Base-by-base conservation (phyloP, 2,888 invertebrate genomes). In the Drosophila greeni region DNA sequence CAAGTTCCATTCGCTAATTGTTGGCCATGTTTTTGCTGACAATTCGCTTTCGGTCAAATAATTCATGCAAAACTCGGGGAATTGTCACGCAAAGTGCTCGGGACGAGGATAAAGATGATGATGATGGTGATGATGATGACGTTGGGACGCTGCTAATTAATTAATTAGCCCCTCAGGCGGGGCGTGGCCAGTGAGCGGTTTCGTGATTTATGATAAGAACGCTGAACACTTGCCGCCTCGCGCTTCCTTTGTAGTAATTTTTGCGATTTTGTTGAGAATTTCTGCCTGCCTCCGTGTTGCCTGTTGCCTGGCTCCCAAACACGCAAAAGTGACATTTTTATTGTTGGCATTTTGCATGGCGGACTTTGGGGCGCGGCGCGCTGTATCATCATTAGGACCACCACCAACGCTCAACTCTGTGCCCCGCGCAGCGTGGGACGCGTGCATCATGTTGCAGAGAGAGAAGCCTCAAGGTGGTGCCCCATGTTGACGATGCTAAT, bases 301-400 rank as follows among this genome's bases (percentile, higher is more conserved):
- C 5, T 23, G 23, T 1, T 5, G 3, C 18, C 34, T 20, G 34
- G 29, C 51, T 18, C 12, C 26, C 39, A 58, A 67, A 39, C 76
- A 76, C 74, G 77, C 82, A 69, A 74, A 74, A 68, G 49, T 72
- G 65, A 76, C 80, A 79, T 76, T 77, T 76, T 67, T 73, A 73
- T 54, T 72, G 71, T 74, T 49, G 59, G 59, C 65, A 54, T 68
- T 68, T 70, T 52, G 60, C 67, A 58, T 69, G 67, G 52, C 12
- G 14, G 14, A 33, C 33, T 33, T 2, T 7, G 14, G 16, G 45
- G 45, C 14, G 45, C 18, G 18, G 39, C 9, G 39, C 9, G 64
- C 42, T 47, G 66, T 52, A 58, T 52, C 57, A 67, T 66, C 66
- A 66, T 66, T 66, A 66, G 67, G 68, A n/a, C n/a, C n/a, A n/a